Conservation (phyloP, 2,113 vertebrate species). For the Mesitornis unicolor region DNA sequence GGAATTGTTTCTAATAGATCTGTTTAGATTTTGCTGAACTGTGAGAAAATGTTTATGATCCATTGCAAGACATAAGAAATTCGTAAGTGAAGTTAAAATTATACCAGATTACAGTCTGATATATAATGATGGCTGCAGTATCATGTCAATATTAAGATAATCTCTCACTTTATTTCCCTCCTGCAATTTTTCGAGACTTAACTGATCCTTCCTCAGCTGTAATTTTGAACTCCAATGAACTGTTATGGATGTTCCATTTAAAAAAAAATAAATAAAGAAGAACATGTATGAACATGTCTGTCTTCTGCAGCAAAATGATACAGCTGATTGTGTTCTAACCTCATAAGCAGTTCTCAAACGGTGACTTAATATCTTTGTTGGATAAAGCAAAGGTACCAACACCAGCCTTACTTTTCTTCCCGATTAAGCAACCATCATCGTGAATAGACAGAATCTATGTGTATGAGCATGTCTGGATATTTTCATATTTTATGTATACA, state of each 20-base stretch:
- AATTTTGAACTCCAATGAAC: slow-evolving; percentile 76
- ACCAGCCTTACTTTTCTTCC: neutral
- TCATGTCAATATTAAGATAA: slow-evolving; percentile 61
- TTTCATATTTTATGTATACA: neutral
- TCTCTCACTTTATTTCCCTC: slow-evolving; percentile 73
- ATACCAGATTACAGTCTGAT: neutral
- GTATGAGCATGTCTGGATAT: neutral
- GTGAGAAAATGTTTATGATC: neutral
- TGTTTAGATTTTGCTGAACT: neutral
- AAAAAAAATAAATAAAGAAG: neutral
- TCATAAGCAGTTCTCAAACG: neutral
- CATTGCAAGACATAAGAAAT: neutral
- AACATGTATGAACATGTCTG: slow-evolving; percentile 49
- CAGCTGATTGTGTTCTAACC: slow-evolving; percentile 5
- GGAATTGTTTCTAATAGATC: neutral
- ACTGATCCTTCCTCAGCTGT: slow-evolving; percentile 62
- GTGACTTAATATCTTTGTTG: neutral
- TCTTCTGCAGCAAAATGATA: slow-evolving; percentile 3
- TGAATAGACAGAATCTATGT: neutral
- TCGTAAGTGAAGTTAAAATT: neutral
- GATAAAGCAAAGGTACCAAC: neutral
- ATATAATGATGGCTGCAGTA: neutral
- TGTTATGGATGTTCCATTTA: slow-evolving; percentile 65
- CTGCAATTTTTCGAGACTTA: slow-evolving; percentile 37
- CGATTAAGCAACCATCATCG: neutral